Evolutionary conservation across 1,140 invertebrate genomes (phyloP), one percentile per base, ranked within the genome.

Genomic region (Ooceraea biroi): DNA sequence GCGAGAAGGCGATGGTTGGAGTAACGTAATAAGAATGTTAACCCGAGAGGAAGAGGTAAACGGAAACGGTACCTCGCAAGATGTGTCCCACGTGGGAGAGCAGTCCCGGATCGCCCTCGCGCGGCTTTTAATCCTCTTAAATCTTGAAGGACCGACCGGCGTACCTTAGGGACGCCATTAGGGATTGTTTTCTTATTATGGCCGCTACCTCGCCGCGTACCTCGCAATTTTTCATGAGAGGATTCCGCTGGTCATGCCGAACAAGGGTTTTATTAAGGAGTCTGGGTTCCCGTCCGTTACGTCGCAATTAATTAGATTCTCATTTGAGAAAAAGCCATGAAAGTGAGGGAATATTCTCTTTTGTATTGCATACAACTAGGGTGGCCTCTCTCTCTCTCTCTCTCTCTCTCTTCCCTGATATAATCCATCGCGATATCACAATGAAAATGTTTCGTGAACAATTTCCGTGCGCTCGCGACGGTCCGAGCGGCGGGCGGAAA

Each of bases 141-240:
- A 80, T 80, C 48, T 80, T 71, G 65, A 58, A 80, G 25, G 52
- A 58, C 22, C 22, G 65, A 69, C 76, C 22, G 63, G 41, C 25
- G 36, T 57, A 69, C 12, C 41, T 44, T 17, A n/a, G 52, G 25
- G 14, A 57, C 36, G 36, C 65, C 48, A 71, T 80, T 80, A 71
- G 52, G 41, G 2, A 80, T 80, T 80, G 76, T 71, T 80, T 80
- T 46, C 65, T 71, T 80, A 66, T 66, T 65, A 57, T 44, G 27
- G 48, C 4, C 30, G 36, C 50, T 71, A 57, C 22, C 46, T 27
- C n/a, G 36, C 41, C 19, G 36, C 25, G 46, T 57, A 17, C 36
- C 22, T 68, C 22, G 50, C 50, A 69, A 80, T 80, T 80, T 80
- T 69, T 80, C 76, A 68, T 22, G 36, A 27, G 1, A 12, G 12